Percentiles rank a stretch among this genome's conserved stretches.
Evolutionary conservation across 2,888 invertebrate species (phyloP).

Genomic region (Pogonocherus hispidulus): DNA sequence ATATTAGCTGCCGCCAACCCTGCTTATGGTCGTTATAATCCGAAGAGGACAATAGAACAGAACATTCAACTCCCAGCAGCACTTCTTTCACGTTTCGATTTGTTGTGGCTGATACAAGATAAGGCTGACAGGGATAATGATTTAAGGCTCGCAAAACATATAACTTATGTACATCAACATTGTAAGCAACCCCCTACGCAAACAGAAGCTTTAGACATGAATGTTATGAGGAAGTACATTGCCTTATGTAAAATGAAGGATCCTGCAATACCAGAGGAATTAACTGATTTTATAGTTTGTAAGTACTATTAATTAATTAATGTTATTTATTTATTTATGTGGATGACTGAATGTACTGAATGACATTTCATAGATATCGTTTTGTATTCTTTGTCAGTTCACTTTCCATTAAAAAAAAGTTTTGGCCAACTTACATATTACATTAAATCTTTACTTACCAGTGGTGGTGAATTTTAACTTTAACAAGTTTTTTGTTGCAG

Average conservation of each 20-base stretch:
- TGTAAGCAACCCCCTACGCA: constrained; percentile 85
- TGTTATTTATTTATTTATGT: constrained; percentile 23
- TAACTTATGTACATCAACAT: constrained; percentile 97
- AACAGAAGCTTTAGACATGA: constrained; percentile 89
- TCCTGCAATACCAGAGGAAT: constrained; percentile 87
- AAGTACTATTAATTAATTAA: constrained; percentile 31
- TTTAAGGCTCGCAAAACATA: constrained; percentile 92
- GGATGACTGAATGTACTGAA: too few species aligned
- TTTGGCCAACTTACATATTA: too few species aligned
- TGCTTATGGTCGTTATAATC: constrained; percentile 98
- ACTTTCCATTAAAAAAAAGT: too few species aligned
- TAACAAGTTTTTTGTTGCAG: too few species aligned
- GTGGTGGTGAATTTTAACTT: too few species aligned
- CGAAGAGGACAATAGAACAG: constrained; percentile 93
- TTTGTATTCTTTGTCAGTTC: too few species aligned
- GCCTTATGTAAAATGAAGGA: constrained; percentile 90
- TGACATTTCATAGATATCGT: too few species aligned
- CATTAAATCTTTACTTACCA: too few species aligned
- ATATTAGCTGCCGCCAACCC: constrained; percentile 99
- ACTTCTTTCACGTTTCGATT: constrained; percentile 93
- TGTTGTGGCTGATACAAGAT: constrained; percentile 95
- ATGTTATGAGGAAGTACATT: constrained; percentile 93
- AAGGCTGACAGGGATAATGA: constrained; percentile 81
- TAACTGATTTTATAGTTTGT: constrained; percentile 88
- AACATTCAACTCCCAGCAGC: constrained; percentile 99